Base-by-base conservation (phyloP, 2,888 invertebrate species). In the Hecatera dysodea region DNA sequence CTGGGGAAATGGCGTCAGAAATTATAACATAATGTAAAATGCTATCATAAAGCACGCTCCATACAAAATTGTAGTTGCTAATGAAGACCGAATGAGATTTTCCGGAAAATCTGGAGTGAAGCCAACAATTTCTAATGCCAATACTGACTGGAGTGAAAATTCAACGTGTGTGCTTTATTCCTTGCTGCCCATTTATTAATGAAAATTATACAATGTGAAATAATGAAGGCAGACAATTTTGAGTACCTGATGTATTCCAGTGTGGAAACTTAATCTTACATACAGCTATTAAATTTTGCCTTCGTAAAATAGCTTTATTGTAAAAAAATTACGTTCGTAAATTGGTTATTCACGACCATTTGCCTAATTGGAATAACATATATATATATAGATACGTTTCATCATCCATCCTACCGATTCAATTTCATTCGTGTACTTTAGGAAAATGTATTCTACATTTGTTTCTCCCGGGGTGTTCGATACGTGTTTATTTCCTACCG, bases 401-500 rank as follows among this genome's bases (percentile, higher is more conserved):
- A 19, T 59, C 27, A 3, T 33, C 12, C 42, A 33, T 42, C n/a
- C 17, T 6, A 15, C 0, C 12, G 33, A 33, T 55, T 33, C 15
- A 19, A 44, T 64, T 76, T 42, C 17, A 39, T 69, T 77, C 22
- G 17, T 29, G 39, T 59, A 75, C 66, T 75, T 82, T 62, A 70
- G 77, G 70, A 64, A 75, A 79, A 84, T 84, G 56, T 80, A 78
- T 76, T 78, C 75, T 59, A 72, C 77, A 72, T 79, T 83, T 68
- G 72, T 72, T 65, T 65, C 67, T 73, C 75, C 36, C 48, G 36
- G 65, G 67, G 69, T 63, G 61, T 72, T 52, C 66, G 46, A 80
- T 72, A 77, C 81, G 77, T 81, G 78, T 78, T 86, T 86, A 85
- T 83, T 75, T 67, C 66, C 75, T 66, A 60, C 60, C 77, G 59